Percentiles rank a stretch among this genome's conserved stretches.
phyloP scores from a whole-genome alignment of 2,113 vertebrate genomes.

The Chrysochloris asiatica region DNA sequence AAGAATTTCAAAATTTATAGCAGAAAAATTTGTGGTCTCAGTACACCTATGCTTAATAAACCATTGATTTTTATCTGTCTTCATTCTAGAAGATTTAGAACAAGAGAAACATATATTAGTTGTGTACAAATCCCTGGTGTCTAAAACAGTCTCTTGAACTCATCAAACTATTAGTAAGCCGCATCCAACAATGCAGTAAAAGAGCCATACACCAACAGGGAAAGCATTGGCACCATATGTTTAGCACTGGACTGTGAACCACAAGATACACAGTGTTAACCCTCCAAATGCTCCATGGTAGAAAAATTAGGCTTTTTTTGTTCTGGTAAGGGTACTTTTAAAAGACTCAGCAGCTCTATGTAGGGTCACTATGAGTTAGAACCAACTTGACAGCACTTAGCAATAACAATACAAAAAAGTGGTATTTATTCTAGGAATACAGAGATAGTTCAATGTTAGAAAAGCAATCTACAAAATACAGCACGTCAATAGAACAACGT shows the following conservation, averaged over 20 bases:
- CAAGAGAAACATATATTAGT: not conserved
- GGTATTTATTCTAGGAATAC: not conserved
- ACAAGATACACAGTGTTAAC: too few relatives aligned
- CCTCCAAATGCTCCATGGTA: too few relatives aligned
- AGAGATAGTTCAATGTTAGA: not conserved
- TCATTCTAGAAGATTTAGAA: not conserved
- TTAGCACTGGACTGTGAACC: too few relatives aligned
- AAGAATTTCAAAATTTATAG: slow-evolving; percentile 37
- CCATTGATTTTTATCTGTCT: not conserved
- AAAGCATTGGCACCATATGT: too few relatives aligned
- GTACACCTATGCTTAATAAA: slow-evolving; percentile 14
- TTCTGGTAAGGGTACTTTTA: too few relatives aligned
- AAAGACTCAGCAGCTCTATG: too few relatives aligned
- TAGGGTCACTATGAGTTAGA: too few relatives aligned
- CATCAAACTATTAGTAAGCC: not conserved
- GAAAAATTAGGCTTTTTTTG: too few relatives aligned
- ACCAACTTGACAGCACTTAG: too few relatives aligned
- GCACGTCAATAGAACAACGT: not conserved
- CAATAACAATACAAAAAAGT: too few relatives aligned
- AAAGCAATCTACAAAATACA: not conserved
- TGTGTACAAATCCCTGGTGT: not conserved
- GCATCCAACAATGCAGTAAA: not conserved
- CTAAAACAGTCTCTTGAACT: not conserved
- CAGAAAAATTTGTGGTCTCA: not conserved
- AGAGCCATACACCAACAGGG: not conserved